A percentile compares a stretch with the other conserved stretches of the same genome.
Evolutionary conservation across 2,113 vertebrate genomes (phyloP).

Genomic region (Saguinus midas): DNA sequence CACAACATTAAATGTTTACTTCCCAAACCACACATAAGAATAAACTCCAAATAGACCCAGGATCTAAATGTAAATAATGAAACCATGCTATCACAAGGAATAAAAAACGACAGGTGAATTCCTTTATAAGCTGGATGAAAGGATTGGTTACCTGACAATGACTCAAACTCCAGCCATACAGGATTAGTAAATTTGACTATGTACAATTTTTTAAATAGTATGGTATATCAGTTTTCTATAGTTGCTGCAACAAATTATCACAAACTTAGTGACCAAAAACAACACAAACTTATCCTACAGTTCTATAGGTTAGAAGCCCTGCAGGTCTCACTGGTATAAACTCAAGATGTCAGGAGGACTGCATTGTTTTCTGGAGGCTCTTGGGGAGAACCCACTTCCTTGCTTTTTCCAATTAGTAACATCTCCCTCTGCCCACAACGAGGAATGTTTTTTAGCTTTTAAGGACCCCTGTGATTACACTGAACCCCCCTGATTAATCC

Average conservation of each 20-base stretch:
- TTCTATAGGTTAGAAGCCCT: background rate
- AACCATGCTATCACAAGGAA: no score
- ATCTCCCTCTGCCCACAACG: background rate
- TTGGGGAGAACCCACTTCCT: background rate
- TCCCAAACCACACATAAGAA: background rate
- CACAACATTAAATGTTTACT: background rate
- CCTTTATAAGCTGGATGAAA: background rate
- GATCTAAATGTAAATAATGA: background rate
- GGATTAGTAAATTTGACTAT: background rate
- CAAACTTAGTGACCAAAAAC: background rate
- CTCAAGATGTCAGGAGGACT: background rate
- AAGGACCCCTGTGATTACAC: background rate
- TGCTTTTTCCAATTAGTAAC: background rate
- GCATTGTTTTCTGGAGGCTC: background rate
- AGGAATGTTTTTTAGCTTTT: background rate
- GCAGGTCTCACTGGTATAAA: background rate
- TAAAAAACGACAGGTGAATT: background rate
- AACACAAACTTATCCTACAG: background rate
- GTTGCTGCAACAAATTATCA: background rate
- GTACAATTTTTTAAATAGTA: background rate
- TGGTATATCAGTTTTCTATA: background rate
- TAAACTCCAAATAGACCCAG: background rate
- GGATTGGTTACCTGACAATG: background rate
- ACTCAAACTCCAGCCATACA: background rate
- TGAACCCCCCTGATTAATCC: background rate